Base-by-base conservation (phyloP, 1,140 invertebrate genomes). In the Drosophila littoralis region DNA sequence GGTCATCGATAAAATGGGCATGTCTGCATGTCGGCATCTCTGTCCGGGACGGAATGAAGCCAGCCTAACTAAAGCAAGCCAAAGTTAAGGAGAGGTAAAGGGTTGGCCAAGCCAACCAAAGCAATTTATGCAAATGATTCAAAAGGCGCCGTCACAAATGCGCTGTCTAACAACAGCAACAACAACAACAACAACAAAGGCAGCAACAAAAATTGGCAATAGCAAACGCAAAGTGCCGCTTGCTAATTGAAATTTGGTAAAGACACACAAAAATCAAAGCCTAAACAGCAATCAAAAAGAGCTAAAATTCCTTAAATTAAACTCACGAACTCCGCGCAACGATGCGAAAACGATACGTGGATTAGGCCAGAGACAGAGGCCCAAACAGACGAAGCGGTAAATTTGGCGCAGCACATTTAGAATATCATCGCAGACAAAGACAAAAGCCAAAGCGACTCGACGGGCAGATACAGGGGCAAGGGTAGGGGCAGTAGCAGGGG, bases 291-390 rank as follows among this genome's bases (percentile, higher is more conserved):
- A 88, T 88, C 85, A 88, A 89, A 88, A 89, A 78, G 81, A 84
- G 70, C 84, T 77, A 88, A 88, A 88, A 88, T 89, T 88, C 85
- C 84, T 89, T 80, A 88, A 88, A 88, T 88, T 88, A 88, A 88
- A 84, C 84, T 88, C 84, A 88, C 84, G 84, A 88, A 88, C 70
- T 88, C 75, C 71, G 74, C 69, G 74, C 84, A 89, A 81, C 84
- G 84, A 88, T 88, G 84, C 84, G 84, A 88, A 88, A 88, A 88
- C 83, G 84, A 89, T 89, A 89, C 84, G 89, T 88, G 84, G 80
- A 88, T 88, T 88, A 88, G 84, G 70, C 54, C 76, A 75, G 65
- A 22, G 22, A 22, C 22, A 4, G 50, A 65, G 38, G 40, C 8
- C 36, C 54, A 54, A 66, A 58, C 35, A 50, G 79, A 75, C 83